Base-by-base conservation (phyloP, 2,797 vertebrate genomes). In the Argya squamiceps region DNA sequence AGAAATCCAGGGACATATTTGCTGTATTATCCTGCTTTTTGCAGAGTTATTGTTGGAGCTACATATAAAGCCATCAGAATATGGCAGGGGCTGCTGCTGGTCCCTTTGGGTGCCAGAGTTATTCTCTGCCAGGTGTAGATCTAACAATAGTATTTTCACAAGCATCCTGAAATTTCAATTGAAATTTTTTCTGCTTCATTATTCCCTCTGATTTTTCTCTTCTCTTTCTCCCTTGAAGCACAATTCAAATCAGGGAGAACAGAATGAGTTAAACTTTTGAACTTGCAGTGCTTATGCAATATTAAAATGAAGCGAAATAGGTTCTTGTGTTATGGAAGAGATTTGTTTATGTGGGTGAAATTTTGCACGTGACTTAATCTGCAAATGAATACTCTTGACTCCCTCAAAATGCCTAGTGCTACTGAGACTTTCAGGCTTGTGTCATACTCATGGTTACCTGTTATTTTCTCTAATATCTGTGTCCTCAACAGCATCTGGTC, bases 401-500 rank as follows among this genome's bases (percentile, higher is more conserved):
- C 83, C 67, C 58, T 89, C 53, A 53, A 76, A 87, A 81, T 26
- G 29, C 41, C 44, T 82, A 65, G 52, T 86, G 83, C 49, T 93
- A 32, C 36, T 50, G 53, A 79, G 55, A 46, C 70, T 84, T 88
- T 94, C 86, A 92, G 80, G 29, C 39, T 36, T 78, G 30, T 81
- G 63, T 93, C n/a, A 50, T 82, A 50, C 62, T 93, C 46, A 60
- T 9, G 64, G 30, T 13, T 68, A 53, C 53, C 12, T 67, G 53
- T 92, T 92, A 85, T 93, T 96, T 96, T 96, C 92, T 95, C 75
- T 95, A 84, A 87, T 96, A 46, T 89, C 89, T 84, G 77, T 64
- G 82, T 96, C 49, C 68, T 92, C 85, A 90, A 95, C 96, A 98
- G 98, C 89, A 98, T 98, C 77, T 98, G 98, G 98, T 97, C 98